Evolutionary conservation across 2,113 vertebrate species (phyloP).

Genomic region (Cyanistes caeruleus): DNA sequence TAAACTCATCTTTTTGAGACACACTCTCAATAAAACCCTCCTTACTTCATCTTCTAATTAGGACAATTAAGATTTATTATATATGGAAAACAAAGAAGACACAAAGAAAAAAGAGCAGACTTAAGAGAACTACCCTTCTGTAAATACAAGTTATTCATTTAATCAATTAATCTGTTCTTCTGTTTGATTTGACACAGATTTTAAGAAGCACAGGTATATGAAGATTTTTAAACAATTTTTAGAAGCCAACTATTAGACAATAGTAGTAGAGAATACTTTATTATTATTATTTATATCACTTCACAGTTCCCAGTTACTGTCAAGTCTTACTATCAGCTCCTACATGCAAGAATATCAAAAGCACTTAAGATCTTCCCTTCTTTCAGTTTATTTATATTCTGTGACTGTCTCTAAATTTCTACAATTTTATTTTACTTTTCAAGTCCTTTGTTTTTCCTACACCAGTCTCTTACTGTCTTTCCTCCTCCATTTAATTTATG

Average conservation of each 20-base stretch:
- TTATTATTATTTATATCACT: not conserved
- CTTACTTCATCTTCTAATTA: not conserved
- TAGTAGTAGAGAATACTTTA: not conserved
- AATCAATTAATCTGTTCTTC: not conserved
- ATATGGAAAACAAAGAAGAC: not conserved
- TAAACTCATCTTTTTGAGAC: not conserved
- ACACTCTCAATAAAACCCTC: rapidly evolving
- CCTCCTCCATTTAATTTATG: not conserved
- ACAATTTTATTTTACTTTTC: not conserved
- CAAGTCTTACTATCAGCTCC: not conserved
- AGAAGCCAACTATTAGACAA: not conserved
- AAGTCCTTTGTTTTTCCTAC: not conserved
- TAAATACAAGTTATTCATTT: not conserved
- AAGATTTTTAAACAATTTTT: not conserved
- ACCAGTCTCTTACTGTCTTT: not conserved
- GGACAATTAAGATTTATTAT: not conserved
- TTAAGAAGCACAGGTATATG: not conserved
- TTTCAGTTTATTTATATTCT: not conserved
- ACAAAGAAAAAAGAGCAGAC: not conserved
- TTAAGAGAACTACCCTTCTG: not conserved
- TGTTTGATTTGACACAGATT: not conserved
- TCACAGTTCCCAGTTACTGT: not conserved
- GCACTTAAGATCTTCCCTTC: not conserved
- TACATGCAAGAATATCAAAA: not conserved
- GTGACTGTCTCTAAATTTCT: not conserved